Evolutionary conservation across 1,140 invertebrate species (phyloP), one percentile per base, ranked within the genome.

Genomic region (Philotrypesis tridentata): DNA sequence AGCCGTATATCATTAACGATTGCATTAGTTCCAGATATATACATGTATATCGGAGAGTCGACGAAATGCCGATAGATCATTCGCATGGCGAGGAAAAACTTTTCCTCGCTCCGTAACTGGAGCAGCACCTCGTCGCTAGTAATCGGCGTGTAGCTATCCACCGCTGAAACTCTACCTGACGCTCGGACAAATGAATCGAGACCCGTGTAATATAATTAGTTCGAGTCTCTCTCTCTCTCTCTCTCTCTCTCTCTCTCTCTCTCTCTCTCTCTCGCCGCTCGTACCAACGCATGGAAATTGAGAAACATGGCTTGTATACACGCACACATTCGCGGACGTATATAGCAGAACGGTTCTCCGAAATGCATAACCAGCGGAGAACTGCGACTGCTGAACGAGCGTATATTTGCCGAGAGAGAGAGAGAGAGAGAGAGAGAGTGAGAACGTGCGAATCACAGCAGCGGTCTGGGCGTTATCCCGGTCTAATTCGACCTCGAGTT

Each of bases 401-500:
- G 48, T 55, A 55, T 55, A 55, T 55, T 55, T 55, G 48, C 48
- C 48, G 48, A 55, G 70, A 55, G 48, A 55, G 48, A n/a, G 43
- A 48, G 43, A 48, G 43, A 48, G 43, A 48, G 43, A 48, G 43
- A 48, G 43, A 48, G 48, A 55, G 48, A 55, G 48, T 17, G 48
- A 55, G 48, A 55, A 55, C 48, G 48, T 27, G 72, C 72, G 55
- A 74, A 74, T 70, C 68, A 55, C 48, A 55, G 21, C 21, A 17
- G 48, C 48, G 48, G 48, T 55, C 48, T 55, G 48, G 48, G 21
- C 48, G 48, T 55, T 55, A 55, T 25, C 83, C 84, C 85, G 83
- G 86, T 85, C 85, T 86, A 87, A 88, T 87, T 87, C 86, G 88
- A 89, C 87, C 87, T 83, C 84, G 85, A 79, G 88, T 86, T 89